Conservation (phyloP, 2,888 invertebrate species). For the Heliconius ethilla region DNA sequence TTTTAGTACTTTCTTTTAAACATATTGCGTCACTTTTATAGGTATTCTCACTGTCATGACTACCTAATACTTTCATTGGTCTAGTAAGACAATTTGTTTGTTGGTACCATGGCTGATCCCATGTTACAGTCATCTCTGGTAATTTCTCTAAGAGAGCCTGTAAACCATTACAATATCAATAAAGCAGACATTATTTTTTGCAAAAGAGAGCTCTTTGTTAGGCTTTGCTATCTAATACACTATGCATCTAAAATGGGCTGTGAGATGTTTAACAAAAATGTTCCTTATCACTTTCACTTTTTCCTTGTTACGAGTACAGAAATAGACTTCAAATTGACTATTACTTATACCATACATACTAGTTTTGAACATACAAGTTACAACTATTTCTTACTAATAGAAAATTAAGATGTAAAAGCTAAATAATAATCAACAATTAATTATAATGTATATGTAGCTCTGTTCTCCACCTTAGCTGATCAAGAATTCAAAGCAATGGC, state of each 20-base stretch:
- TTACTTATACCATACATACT: too few relatives aligned
- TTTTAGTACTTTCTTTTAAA: conserved; percentile 59
- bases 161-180: not conserved
- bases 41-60: conserved; percentile 43
- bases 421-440: too few relatives aligned
- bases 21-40: conserved; percentile 59
- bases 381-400: too few relatives aligned
- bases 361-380: too few relatives aligned
- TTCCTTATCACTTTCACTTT: too few relatives aligned
- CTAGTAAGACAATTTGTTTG: conserved; percentile 54
- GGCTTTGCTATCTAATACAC: not conserved
- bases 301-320: not conserved
- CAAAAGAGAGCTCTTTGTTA: not conserved
- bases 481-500: too few relatives aligned
- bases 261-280: too few relatives aligned
- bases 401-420: too few relatives aligned
- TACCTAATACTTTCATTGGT: conserved; percentile 47
- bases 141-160: conserved; percentile 51
- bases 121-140: conserved; percentile 54
- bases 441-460: too few relatives aligned
- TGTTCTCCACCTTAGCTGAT: too few relatives aligned
- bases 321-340: too few relatives aligned
- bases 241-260: not conserved
- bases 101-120: conserved; percentile 74
- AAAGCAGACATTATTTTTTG: not conserved